Conservation (phyloP, 2,797 vertebrate genomes). For the Limnodromus scolopaceus region DNA sequence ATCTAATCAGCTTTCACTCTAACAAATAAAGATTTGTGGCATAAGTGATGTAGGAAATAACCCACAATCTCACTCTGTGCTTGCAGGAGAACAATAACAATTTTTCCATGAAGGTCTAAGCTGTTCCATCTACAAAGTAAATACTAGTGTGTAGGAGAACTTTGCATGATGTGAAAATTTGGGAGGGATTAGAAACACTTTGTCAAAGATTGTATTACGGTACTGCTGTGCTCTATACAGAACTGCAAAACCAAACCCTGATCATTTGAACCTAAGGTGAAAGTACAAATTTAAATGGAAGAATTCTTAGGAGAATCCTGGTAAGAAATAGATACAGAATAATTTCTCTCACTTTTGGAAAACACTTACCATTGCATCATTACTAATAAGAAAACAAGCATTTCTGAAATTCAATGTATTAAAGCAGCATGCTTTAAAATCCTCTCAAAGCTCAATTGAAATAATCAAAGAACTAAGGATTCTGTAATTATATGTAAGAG, state of each 20-base stretch:
- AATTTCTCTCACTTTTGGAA: background rate
- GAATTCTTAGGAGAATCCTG: background rate
- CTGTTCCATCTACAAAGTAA: background rate
- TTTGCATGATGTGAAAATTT: background rate
- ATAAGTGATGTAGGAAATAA: background rate
- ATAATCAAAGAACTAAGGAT: background rate
- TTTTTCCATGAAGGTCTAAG: background rate
- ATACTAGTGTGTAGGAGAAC: background rate
- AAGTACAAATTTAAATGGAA: background rate
- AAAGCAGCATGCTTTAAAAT: background rate
- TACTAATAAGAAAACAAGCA: background rate
- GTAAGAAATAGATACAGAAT: background rate
- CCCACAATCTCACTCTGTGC: background rate
- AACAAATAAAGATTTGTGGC: constrained; percentile 4
- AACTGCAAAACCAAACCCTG: background rate
- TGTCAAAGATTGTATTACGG: background rate
- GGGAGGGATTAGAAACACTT: background rate
- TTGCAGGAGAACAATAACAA: background rate
- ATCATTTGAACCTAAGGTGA: background rate
- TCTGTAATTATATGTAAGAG: constrained; percentile 10
- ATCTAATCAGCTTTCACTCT: constrained; percentile 12
- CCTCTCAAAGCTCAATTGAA: constrained; percentile 6
- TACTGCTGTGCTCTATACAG: background rate
- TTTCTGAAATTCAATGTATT: background rate
- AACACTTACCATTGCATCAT: background rate